Base-by-base conservation (phyloP, 1,140 invertebrate species). In the Eurosta solidaginis region DNA sequence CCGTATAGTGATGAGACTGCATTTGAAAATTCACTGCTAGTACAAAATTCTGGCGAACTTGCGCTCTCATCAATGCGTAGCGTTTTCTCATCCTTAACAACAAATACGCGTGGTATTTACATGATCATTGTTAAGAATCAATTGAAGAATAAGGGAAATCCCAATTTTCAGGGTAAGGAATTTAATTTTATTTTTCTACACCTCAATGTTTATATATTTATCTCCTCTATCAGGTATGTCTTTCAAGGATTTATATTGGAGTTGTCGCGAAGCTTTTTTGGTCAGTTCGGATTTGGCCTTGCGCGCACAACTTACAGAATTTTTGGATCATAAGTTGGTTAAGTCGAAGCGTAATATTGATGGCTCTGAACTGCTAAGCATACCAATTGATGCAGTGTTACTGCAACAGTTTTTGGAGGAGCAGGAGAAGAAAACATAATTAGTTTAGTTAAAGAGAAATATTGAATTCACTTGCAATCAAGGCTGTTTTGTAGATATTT, bases 241-340 rank as follows among this genome's bases (percentile, higher is more conserved):
- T 1, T 97, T 97, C 83, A 94, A 94, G 85, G 93, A 96, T 82
- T 88, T 98, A 36, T 98, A 97, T 86, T 91, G 92, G 63, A 90
- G 91, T 81, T 95, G 95, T 80, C 90, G 96, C 54, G 96, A 97
- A 88, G 90, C 91, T 12, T 97, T 98, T 88, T 87, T 97, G 1
- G 96, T 97, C 0, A 97, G 94, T 84, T 96, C 95, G 3, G 96
- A 98, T 89, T 89, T 94, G 12, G 96, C 95, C 1, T 86, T 98
- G 40, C 90, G 96, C 80, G 93, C 96, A 3, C 96, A 98, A 82
- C 89, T 98, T 1, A 96, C 94, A 1, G 97, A 98, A 90, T 98
- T 98, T 88, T 89, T 94, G 54, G 96, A 98, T 88, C 97, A 98
- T 87, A 96, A 97, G 86, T 89, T 98, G 74, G 91, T 98, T 0